Conservation (phyloP, 2,113 vertebrate species). For the Motacilla alba region DNA sequence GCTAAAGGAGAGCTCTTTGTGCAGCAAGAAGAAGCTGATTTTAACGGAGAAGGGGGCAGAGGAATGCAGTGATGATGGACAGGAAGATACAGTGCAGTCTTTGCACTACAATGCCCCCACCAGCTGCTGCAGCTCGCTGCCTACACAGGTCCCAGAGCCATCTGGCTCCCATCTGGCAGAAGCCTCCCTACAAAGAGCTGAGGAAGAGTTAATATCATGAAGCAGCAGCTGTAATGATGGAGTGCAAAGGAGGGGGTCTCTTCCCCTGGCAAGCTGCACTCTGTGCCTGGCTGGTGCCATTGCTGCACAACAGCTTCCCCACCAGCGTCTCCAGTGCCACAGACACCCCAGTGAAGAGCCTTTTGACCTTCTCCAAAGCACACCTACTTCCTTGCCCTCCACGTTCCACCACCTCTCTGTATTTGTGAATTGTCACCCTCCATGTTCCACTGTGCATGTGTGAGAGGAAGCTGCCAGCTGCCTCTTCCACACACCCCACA, state of each 20-base stretch:
- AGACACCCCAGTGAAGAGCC: not conserved
- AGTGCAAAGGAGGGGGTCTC: not conserved
- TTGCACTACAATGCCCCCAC: not conserved
- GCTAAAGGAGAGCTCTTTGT: not conserved
- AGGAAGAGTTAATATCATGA: not conserved
- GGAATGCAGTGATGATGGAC: not conserved
- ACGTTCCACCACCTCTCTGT: not conserved
- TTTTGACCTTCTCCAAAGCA: not conserved
- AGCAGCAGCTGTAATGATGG: not conserved
- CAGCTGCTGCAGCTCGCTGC: not conserved
- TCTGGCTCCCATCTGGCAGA: slow-evolving; percentile 3
- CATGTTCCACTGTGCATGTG: not conserved
- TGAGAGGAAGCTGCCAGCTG: not conserved
- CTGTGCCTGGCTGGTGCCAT: not conserved
- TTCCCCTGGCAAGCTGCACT: not conserved
- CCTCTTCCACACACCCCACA: not conserved
- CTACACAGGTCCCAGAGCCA: not conserved
- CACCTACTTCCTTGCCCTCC: not conserved
- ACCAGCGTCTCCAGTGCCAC: not conserved
- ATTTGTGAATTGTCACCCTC: not conserved
- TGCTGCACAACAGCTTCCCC: not conserved
- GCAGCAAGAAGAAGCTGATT: not conserved
- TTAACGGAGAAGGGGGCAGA: not conserved
- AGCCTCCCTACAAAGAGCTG: not conserved
- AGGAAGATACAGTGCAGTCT: not conserved